These are phyloP conservation scores for Drosophila conformis DNA, from an alignment of 2,888 invertebrate genomes.

Conservation along the genomic window DNA sequence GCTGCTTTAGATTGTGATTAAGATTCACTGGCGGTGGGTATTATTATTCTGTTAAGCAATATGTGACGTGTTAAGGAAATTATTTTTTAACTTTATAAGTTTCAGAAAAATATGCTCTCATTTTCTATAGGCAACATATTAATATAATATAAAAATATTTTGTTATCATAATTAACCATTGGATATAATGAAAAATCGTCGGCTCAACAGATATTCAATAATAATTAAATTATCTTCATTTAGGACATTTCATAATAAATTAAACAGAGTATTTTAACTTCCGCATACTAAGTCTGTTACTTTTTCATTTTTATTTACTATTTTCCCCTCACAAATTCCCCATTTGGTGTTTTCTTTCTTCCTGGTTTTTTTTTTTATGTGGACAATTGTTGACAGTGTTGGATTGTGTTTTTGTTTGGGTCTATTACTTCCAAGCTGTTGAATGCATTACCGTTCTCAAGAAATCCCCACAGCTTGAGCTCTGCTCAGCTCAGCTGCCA, in stretches of 20 bases:
- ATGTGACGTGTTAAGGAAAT: background rate
- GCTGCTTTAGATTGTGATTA: no score
- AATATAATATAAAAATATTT: background rate
- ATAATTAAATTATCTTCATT: background rate
- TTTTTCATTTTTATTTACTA: conserved; percentile 3
- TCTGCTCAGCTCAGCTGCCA: conserved; percentile 27
- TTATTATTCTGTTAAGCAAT: background rate
- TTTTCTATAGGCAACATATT: background rate
- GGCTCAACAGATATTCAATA: background rate
- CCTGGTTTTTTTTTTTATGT: conserved; percentile 6
- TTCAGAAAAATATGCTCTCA: background rate
- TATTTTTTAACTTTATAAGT: background rate
- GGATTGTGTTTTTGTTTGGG: conserved; percentile 50
- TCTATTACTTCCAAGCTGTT: conserved; percentile 76
- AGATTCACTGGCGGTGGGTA: background rate
- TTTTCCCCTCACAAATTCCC: background rate
- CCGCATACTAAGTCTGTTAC: background rate
- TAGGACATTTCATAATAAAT: background rate
- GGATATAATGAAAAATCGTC: background rate
- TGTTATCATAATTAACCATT: background rate
- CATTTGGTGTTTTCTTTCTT: conserved; percentile 35
- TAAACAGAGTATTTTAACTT: conserved; percentile 1
- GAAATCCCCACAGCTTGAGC: conserved; percentile 49
- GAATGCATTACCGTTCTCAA: conserved; percentile 65
- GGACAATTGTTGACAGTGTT: conserved; percentile 35